phyloP scores from a whole-genome alignment of 1,140 invertebrate species.

The Heliconius hewitsoni region DNA sequence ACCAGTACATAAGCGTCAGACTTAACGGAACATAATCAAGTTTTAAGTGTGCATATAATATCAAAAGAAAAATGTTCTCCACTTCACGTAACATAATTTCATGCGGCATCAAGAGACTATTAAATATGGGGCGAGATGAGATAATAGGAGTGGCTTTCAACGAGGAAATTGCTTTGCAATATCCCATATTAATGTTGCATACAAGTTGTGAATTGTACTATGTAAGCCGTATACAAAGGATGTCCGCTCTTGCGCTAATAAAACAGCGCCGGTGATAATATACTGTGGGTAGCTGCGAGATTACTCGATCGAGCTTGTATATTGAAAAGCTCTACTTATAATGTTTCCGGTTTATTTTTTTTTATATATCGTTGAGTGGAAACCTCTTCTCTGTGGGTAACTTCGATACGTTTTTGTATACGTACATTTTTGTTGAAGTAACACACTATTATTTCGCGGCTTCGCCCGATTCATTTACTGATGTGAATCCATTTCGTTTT shows the following conservation, averaged over 20 bases:
- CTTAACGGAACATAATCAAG: neutral
- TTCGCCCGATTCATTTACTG: too few relatives aligned
- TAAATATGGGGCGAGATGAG: conserved; percentile 16
- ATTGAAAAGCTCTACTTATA: neutral
- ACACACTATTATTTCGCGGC: too few relatives aligned
- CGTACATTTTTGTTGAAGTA: neutral
- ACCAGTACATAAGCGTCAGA: neutral
- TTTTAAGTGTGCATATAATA: neutral
- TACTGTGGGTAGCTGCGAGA: neutral
- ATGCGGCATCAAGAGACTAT: conserved; percentile 20
- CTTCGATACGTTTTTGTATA: neutral
- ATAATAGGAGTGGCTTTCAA: conserved; percentile 25
- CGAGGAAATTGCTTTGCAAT: conserved; percentile 28
- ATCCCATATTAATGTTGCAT: conserved; percentile 15
- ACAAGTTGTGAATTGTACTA: conserved; percentile 5
- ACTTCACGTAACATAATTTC: conserved; percentile 23
- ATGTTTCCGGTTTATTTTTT: neutral
- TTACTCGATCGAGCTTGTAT: neutral
- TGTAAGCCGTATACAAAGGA: conserved; percentile 11
- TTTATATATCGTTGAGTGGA: neutral
- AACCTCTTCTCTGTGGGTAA: neutral
- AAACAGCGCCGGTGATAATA: conserved; percentile 13
- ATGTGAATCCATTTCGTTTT: too few relatives aligned
- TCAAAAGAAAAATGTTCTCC: neutral
- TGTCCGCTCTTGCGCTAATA: conserved; percentile 18